A percentile compares a stretch with the other conserved stretches of the same genome.
phyloP scores from a whole-genome alignment of 2,888 invertebrate species.

The Drosophila eohydei region DNA sequence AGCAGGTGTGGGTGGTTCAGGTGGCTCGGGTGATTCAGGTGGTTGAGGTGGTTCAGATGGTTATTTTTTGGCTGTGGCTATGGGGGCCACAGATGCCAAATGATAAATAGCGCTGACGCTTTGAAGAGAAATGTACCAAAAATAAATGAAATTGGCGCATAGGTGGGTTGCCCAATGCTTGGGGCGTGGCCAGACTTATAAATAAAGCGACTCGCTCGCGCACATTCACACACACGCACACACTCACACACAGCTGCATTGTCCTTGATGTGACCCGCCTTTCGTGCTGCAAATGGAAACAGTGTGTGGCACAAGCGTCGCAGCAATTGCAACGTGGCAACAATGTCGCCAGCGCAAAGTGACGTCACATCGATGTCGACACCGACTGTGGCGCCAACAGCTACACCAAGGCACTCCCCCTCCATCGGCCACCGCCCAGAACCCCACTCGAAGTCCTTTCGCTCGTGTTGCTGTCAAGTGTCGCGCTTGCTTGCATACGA shows the following conservation, averaged over 20 bases:
- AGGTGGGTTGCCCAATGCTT: conserved; percentile 39
- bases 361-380: conserved; percentile 50
- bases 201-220: conserved; percentile 37
- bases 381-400: conserved; percentile 10
- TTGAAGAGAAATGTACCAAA: conserved; percentile 55
- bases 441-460: neutral
- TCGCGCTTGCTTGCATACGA: conserved; percentile 65
- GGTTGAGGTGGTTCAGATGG: conserved; percentile 2
- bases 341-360: conserved; percentile 43
- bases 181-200: conserved; percentile 52
- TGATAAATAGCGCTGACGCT: conserved; percentile 66
- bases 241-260: conserved; percentile 47
- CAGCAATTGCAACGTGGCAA: conserved; percentile 43
- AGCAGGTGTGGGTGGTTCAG: conserved; percentile 5
- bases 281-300: conserved; percentile 40
- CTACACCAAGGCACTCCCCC: neutral
- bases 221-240: conserved; percentile 12
- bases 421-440: too few relatives aligned
- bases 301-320: conserved; percentile 44
- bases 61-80: neutral
- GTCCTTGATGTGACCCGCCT: conserved; percentile 62
- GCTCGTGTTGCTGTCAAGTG: conserved; percentile 67
- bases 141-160: conserved; percentile 53
- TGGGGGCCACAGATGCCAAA: conserved; percentile 34
- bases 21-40: conserved; percentile 1